Base-by-base conservation (phyloP, 2,888 invertebrate species). In the Sinohyriopsis cumingii region DNA sequence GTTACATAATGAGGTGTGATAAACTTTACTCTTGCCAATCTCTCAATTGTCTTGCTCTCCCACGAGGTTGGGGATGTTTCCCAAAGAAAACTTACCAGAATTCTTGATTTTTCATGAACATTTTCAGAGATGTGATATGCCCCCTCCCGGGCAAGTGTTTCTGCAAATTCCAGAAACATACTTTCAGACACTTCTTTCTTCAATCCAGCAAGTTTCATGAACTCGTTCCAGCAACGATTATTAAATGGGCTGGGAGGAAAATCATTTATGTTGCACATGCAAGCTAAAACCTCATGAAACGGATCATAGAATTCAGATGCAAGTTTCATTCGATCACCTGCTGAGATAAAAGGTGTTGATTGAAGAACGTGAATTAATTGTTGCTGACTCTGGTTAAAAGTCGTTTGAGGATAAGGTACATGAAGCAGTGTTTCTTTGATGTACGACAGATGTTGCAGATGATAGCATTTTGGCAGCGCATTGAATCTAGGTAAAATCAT, bases 81-180 rank as follows among this genome's bases (percentile, higher is more conserved):
- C 45, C 12, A 45, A 45, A 78, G 61, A 45, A 67, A 63, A 3
- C 33, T 0, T 3, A 76, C 61, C 28, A 55, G 25, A 28, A 9
- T 19, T n/a, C 1, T 25, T n/a, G 64, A 55, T 55, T 64, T 54
- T 20, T 12, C 0, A n/a, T 33, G 25, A 19, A 74, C 3, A 57
- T 60, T 61, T 9, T 68, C n/a, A 20, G 64, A 53, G 0, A 65
- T 33, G 19, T 28, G 45, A 53, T n/a, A 15, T n/a, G 18, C 22
- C 12, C 69, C 66, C 5, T 63, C 63, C 20, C 5, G 3, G 53
- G 67, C 73, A 59, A 77, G 57, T 45, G 64, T 24, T 24, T 33
- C n/a, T 4, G 75, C 75, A 74, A 76, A 80, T 1, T 59, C 15
- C 15, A 80, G 15, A 3, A 78, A 56, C 68, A 77, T 65, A 19